Conservation (phyloP, 2,797 vertebrate species). For the Brachyrhaphis roseni region DNA sequence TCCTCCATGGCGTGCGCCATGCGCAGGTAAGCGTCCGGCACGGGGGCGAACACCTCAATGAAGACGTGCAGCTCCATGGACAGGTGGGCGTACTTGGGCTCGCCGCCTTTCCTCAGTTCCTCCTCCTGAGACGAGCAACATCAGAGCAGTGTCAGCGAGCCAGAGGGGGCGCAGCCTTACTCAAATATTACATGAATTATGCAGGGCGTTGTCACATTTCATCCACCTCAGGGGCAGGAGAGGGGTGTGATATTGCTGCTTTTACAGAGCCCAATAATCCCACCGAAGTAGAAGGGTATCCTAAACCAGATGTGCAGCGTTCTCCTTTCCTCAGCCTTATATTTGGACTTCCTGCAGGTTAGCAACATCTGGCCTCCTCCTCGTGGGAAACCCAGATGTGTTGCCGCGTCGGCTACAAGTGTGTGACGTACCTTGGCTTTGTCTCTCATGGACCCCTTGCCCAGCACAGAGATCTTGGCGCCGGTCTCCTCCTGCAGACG, state of each 20-base stretch:
- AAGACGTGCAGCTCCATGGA: conserved; percentile 98
- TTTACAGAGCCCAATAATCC: conserved; percentile 26
- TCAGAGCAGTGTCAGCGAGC: not conserved
- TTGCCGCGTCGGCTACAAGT: not conserved
- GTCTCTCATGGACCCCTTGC: conserved; percentile 98
- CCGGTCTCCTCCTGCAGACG: conserved; percentile 98
- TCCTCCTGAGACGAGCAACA: conserved; percentile 85
- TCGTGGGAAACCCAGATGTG: conserved; percentile 52
- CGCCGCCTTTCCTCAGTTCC: conserved; percentile 90
- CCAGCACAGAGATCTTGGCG: conserved; percentile 97
- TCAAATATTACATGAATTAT: conserved; percentile 27
- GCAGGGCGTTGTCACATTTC: conserved; percentile 15
- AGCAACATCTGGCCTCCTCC: conserved; percentile 57
- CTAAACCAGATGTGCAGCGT: conserved; percentile 45
- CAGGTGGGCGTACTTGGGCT: conserved; percentile 95
- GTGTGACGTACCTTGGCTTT: conserved; percentile 88
- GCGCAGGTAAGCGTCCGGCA: conserved; percentile 94
- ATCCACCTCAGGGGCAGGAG: not conserved
- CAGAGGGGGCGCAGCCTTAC: not conserved
- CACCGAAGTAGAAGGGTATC: conserved; percentile 16
- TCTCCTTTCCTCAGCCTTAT: conserved; percentile 43
- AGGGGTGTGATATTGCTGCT: not conserved
- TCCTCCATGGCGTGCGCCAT: conserved; percentile 99
- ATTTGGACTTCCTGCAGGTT: conserved; percentile 27
- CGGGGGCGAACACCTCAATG: conserved; percentile 95